These are phyloP conservation scores for Hylia prasina DNA, from an alignment of 2,113 vertebrate genomes.

Conservation along the genomic window DNA sequence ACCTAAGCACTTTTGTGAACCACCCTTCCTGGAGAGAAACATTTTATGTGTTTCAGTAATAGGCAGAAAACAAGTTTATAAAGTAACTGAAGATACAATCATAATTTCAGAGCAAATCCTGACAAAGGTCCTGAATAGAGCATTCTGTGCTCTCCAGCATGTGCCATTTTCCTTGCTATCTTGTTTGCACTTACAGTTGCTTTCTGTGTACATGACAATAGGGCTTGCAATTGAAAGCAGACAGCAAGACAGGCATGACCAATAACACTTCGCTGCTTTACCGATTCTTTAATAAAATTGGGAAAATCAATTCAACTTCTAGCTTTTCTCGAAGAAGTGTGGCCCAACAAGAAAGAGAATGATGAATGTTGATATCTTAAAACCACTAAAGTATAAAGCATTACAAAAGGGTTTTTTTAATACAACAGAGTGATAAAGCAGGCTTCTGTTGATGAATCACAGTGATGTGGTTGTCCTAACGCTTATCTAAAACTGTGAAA, in stretches of 20 bases:
- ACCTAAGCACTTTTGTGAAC: conserved; percentile 3
- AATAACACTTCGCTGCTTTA: background rate
- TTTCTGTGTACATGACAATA: background rate
- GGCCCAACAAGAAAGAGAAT: conserved; percentile 55
- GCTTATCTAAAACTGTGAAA: conserved; percentile 63
- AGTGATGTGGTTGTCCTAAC: conserved; percentile 43
- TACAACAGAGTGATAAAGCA: conserved; percentile 52
- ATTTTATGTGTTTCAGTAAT: background rate
- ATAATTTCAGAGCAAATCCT: background rate
- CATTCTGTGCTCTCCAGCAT: background rate
- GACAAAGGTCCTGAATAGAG: background rate
- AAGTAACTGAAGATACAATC: background rate
- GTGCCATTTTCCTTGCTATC: background rate
- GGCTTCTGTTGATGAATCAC: conserved; percentile 57
- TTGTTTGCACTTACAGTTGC: background rate
- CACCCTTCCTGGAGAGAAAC: background rate
- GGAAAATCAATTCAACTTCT: conserved; percentile 55
- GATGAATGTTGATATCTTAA: conserved; percentile 72
- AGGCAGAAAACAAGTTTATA: conserved; percentile 11
- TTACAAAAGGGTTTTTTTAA: conserved; percentile 57
- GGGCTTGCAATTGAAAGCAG: background rate
- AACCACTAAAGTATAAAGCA: conserved; percentile 64
- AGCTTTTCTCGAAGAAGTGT: conserved; percentile 16
- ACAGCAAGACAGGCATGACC: background rate
- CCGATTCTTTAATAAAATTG: conserved; percentile 40